Percentiles rank a stretch among this genome's conserved stretches.
These are phyloP conservation scores for Apodemus speciosus DNA, from an alignment of 2,113 vertebrate genomes.

Conservation along the genomic window DNA sequence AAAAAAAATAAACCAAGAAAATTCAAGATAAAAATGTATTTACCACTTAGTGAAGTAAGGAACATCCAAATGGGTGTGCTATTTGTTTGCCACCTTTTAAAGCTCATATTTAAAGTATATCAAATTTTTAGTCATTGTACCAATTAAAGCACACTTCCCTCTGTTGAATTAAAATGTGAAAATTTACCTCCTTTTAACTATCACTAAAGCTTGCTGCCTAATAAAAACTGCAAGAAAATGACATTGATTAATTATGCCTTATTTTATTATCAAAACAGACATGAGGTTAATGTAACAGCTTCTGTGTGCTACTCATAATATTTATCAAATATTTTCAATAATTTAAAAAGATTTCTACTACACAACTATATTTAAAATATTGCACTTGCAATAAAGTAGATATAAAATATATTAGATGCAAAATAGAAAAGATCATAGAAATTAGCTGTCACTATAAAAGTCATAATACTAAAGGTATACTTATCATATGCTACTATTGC, in stretches of 20 bases:
- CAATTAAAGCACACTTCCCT: neutral
- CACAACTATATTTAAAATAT: neutral
- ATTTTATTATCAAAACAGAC: neutral
- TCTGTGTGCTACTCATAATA: neutral
- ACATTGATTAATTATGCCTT: constrained; percentile 1
- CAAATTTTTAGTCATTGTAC: neutral
- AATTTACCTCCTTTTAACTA: neutral
- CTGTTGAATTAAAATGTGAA: neutral
- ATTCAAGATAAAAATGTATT: neutral
- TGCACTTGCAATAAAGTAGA: neutral
- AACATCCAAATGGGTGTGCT: neutral
- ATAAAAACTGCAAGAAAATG: neutral
- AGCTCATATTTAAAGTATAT: neutral
- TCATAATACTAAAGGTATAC: neutral
- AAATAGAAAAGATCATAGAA: neutral
- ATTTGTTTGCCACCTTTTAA: neutral
- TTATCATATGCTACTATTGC: neutral
- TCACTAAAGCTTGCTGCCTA: neutral
- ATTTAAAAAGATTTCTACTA: neutral
- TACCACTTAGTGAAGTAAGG: neutral
- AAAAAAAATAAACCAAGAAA: too few relatives aligned
- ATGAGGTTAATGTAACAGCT: neutral
- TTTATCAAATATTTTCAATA: constrained; percentile 1
- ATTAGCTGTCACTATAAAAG: neutral
- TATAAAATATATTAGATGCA: neutral